Conservation (phyloP, 1,140 invertebrate genomes). For the Choristoneura fumiferana region DNA sequence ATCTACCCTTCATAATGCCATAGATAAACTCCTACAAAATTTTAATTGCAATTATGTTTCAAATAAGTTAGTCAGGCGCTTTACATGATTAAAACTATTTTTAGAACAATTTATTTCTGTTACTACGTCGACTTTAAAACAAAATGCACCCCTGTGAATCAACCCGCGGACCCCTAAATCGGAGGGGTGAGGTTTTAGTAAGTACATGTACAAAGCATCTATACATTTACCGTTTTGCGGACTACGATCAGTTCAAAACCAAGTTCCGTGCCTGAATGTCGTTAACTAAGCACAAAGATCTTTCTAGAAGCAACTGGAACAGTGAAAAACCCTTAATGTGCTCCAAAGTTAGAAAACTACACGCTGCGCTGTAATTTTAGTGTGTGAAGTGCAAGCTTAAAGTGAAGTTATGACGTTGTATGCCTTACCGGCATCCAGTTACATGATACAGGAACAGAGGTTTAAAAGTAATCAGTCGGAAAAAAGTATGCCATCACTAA, state of each 20-base stretch:
- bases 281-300: conserved; percentile 39
- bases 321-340: conserved; percentile 55
- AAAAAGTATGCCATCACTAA: conserved; percentile 69
- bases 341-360: conserved; percentile 50
- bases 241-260: conserved; percentile 44
- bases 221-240: conserved; percentile 37
- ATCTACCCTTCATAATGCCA: too few species aligned
- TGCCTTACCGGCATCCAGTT: conserved; percentile 66
- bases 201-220: conserved; percentile 43
- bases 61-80: too few species aligned
- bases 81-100: not conserved
- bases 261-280: conserved; percentile 65
- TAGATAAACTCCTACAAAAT: too few species aligned
- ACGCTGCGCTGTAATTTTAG: conserved; percentile 44
- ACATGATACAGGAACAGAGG: conserved; percentile 68
- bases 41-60: too few species aligned
- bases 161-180: conserved; percentile 38
- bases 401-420: conserved; percentile 74
- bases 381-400: conserved; percentile 55
- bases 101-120: not conserved
- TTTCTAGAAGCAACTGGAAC: conserved; percentile 36
- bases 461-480: conserved; percentile 62
- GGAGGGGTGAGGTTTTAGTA: conserved; percentile 43
- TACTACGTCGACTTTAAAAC: too few species aligned
- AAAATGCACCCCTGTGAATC: conserved; percentile 35